Evolutionary conservation across 2,888 invertebrate genomes (phyloP).

Genomic region (Pristionchus exspectatus): DNA sequence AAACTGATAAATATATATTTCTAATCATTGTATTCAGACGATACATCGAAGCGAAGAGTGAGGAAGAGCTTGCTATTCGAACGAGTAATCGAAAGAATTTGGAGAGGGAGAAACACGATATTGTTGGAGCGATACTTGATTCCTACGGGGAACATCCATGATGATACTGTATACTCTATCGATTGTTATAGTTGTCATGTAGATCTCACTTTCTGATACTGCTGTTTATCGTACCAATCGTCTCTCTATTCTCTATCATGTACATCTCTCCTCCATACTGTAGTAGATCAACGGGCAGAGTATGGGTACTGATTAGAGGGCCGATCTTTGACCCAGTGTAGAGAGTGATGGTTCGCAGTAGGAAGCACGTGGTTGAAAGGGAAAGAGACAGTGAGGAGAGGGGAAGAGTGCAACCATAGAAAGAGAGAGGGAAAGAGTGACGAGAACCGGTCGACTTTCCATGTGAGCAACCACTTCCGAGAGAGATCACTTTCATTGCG

Average conservation of each 20-base stretch:
- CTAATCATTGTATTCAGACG: constrained; percentile 50
- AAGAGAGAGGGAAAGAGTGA: constrained; percentile 25
- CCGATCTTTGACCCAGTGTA: background rate
- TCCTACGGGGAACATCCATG: constrained; percentile 55
- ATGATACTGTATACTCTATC: background rate
- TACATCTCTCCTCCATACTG: background rate
- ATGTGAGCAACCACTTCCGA: background rate
- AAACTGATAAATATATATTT: background rate
- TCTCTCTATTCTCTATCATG: too few relatives aligned
- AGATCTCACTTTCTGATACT: background rate
- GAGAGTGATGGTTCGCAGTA: background rate
- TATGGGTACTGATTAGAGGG: background rate
- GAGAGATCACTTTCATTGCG: constrained; percentile 1
- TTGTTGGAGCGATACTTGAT: constrained; percentile 55
- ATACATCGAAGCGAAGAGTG: constrained; percentile 52
- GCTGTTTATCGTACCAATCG: background rate
- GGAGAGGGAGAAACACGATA: constrained; percentile 53
- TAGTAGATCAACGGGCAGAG: background rate
- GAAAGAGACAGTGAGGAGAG: constrained; percentile 33
- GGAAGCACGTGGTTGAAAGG: constrained; percentile 53
- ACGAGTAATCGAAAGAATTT: background rate
- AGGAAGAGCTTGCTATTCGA: constrained; percentile 7
- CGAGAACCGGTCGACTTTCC: constrained; percentile 36
- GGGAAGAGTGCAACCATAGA: constrained; percentile 29
- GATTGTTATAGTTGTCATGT: background rate